These are phyloP conservation scores for Trididemnum clinides DNA, from an alignment of 23 tunicate genomes.

Conservation along the genomic window DNA sequence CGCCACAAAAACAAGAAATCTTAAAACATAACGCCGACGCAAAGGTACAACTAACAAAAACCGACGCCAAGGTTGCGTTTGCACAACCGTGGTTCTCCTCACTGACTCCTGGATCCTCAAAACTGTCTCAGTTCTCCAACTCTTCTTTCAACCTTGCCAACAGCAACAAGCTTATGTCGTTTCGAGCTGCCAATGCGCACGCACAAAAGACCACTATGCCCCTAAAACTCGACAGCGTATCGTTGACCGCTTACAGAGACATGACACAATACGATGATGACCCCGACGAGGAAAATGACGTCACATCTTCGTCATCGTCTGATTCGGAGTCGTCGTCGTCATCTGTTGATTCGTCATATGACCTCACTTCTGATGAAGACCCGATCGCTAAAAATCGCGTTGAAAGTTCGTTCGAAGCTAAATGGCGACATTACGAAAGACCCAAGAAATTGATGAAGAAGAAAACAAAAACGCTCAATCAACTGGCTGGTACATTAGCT, in stretches of 20 bases:
- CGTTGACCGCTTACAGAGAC: constrained; percentile 73
- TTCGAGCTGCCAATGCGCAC: constrained; percentile 27
- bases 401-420: neutral
- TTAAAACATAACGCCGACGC: too few species aligned
- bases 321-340: constrained; percentile 64
- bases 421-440: neutral
- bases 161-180: neutral
- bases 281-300: constrained; percentile 52
- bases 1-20: neutral
- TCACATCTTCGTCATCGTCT: constrained; percentile 66
- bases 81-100: constrained; percentile 56
- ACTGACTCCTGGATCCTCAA: neutral
- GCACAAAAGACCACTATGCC: neutral
- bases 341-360: constrained; percentile 75
- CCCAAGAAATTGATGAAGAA: neutral
- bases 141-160: constrained; percentile 38
- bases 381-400: too few species aligned
- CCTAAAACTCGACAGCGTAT: constrained; percentile 1
- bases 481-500: too few species aligned
- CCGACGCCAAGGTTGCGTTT: constrained; percentile 38
- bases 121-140: neutral
- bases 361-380: constrained; percentile 45
- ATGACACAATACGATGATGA: constrained; percentile 44
- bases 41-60: neutral
- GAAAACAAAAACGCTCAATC: neutral